A percentile compares a stretch with the other conserved stretches of the same genome.
phyloP scores from a whole-genome alignment of 2,888 invertebrate genomes.

The Argyresthia albistria region DNA sequence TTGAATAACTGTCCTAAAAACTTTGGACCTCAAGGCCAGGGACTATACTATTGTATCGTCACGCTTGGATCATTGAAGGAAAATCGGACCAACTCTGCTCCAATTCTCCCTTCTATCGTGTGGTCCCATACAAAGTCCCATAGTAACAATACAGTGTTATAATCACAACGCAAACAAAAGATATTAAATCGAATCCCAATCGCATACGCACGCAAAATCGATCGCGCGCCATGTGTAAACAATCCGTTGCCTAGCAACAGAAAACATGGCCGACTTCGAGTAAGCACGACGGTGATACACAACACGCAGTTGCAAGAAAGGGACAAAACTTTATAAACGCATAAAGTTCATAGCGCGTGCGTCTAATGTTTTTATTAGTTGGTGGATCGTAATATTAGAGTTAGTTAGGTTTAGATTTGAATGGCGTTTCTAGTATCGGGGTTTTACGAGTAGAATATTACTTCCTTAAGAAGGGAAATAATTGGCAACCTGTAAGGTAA shows the following conservation, averaged over 20 bases:
- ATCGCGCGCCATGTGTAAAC: conserved; percentile 30
- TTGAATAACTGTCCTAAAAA: no score
- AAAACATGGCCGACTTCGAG: conserved; percentile 14
- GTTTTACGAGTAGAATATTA: neutral
- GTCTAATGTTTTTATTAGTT: conserved; percentile 10
- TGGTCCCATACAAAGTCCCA: no score
- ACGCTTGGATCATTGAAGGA: no score
- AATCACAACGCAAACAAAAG: no score
- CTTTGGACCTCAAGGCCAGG: no score
- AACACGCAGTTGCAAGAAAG: conserved; percentile 6
- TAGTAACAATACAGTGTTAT: no score
- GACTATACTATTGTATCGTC: no score
- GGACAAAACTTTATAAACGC: conserved; percentile 28
- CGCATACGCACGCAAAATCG: conserved; percentile 17
- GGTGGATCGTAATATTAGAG: conserved; percentile 35
- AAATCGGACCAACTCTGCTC: no score
- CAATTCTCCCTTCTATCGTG: no score
- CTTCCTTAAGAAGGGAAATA: no score
- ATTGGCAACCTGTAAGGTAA: no score
- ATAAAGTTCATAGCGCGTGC: conserved; percentile 40
- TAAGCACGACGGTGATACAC: conserved; percentile 8
- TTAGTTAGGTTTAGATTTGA: conserved; percentile 43
- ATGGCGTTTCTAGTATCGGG: conserved; percentile 16
- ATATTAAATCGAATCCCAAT: no score
- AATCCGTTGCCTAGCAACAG: conserved; percentile 25